Evolutionary conservation across 2,888 invertebrate species (phyloP), one percentile per base, ranked within the genome.

Genomic region (Pristionchus mayeri): DNA sequence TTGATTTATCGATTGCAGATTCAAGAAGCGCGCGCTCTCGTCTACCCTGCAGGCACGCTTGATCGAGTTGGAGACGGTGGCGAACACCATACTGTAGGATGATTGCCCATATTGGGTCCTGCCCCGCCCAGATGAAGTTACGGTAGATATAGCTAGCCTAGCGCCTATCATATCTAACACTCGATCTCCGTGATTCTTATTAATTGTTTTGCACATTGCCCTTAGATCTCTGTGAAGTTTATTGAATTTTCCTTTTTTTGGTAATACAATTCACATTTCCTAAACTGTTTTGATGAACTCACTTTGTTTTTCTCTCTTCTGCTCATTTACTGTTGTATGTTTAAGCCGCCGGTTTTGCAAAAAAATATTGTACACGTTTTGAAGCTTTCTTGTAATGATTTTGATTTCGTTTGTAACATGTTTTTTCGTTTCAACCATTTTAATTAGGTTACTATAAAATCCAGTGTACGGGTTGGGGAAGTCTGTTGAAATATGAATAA

Each of bases 21-120:
- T 80, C 80, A 80, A 80, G 80, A 80, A 80, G 80, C 34, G 37
- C 1, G 18, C 57, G 1, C 80, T 80, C n/a, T 24, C 57, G 1
- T 24, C 2, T 6, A 34, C 34, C 18, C 40, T 80, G 4, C 16
- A 54, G 24, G 27, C 54, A 34, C 54, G 80, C 21, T 30, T 80
- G 37, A 24, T 13, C 18, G 44, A 80, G 44, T 40, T 80, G 80
- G 80, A 80, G 44, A 24, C 27, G 4, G 54, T 24, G 6, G 44
- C 27, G 37, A 79, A 27, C 48, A 27, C 50, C 9, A n/a, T 57
- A 1, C 34, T 9, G 37, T 80, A 57, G 24, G 11, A 34, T 67
- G n/a, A n/a, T n/a, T n/a, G n/a, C n/a, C n/a, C n/a, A n/a, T n/a
- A n/a, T n/a, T n/a, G n/a, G n/a, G n/a, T n/a, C n/a, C n/a, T n/a